Evolutionary conservation across 2,797 vertebrate species (phyloP).

Genomic region (Columba guinea): DNA sequence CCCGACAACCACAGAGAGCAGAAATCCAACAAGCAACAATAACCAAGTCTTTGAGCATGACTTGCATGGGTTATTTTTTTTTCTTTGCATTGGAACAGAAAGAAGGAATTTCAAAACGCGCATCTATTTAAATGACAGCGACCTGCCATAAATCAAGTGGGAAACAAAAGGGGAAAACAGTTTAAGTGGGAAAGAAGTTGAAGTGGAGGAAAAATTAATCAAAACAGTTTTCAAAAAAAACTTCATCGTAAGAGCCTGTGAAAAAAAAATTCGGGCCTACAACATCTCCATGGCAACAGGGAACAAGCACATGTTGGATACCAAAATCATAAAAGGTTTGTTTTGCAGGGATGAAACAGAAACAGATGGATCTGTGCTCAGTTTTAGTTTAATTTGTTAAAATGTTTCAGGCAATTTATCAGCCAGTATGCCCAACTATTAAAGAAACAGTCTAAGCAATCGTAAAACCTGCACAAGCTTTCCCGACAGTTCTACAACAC

Average conservation of each 20-base stretch:
- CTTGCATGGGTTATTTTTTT: slow-evolving; percentile 83
- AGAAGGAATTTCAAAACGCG: slow-evolving; percentile 77
- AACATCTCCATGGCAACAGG: slow-evolving; percentile 79
- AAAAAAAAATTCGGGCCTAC: slow-evolving; percentile 72
- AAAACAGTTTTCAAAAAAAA: slow-evolving; percentile 79
- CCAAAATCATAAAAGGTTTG: slow-evolving; percentile 77
- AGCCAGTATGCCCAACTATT: neutral
- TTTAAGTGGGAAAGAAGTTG: slow-evolving; percentile 76
- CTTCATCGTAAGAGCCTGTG: slow-evolving; percentile 77
- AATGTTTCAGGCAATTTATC: slow-evolving; percentile 14
- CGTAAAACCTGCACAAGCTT: neutral
- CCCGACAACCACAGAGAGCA: slow-evolving; percentile 97
- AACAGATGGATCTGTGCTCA: slow-evolving; percentile 46
- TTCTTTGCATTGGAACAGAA: slow-evolving; percentile 80
- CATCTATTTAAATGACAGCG: slow-evolving; percentile 81
- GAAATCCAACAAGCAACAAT: slow-evolving; percentile 96
- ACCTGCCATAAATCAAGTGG: slow-evolving; percentile 82
- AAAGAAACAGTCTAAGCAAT: neutral
- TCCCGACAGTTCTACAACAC: neutral
- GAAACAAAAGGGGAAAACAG: slow-evolving; percentile 78
- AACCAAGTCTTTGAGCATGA: slow-evolving; percentile 94
- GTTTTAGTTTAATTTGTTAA: slow-evolving; percentile 49
- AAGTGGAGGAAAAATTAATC: slow-evolving; percentile 77
- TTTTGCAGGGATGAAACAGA: slow-evolving; percentile 66
- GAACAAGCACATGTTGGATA: slow-evolving; percentile 73